phyloP scores from a whole-genome alignment of 2,797 vertebrate species.

The Falco columbarius region DNA sequence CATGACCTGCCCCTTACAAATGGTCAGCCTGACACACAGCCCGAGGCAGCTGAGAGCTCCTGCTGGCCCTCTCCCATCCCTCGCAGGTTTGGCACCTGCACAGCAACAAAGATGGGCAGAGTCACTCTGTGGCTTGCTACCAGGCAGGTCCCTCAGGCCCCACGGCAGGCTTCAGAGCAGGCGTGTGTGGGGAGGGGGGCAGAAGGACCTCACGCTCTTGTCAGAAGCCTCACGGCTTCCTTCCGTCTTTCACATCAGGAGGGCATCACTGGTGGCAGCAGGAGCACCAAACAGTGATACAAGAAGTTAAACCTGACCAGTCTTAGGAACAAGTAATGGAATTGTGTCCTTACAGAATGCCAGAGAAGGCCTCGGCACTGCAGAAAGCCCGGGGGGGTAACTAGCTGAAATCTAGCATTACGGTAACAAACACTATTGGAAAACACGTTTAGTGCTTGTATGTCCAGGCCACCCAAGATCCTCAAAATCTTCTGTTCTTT shows the following conservation, averaged over 20 bases:
- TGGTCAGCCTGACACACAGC: accelerated
- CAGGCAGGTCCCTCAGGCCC: neutral
- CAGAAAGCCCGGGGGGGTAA: neutral
- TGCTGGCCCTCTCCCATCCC: too few species aligned
- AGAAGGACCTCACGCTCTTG: accelerated
- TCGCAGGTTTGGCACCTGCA: accelerated
- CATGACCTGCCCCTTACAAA: neutral
- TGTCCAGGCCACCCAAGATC: neutral
- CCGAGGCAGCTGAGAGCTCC: neutral
- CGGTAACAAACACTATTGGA: neutral
- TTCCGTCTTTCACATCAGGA: neutral
- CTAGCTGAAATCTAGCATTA: neutral
- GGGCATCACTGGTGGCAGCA: neutral
- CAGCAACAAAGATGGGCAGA: neutral
- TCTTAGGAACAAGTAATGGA: neutral
- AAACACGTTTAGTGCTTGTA: neutral
- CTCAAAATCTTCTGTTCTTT: neutral
- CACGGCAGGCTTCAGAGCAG: neutral
- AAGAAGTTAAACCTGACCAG: neutral
- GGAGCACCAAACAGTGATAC: neutral
- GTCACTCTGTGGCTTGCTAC: accelerated
- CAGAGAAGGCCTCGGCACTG: neutral
- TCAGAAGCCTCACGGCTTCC: neutral
- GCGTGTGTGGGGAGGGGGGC: accelerated
- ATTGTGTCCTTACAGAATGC: neutral